A percentile compares a stretch with the other conserved stretches of the same genome.
Conservation (phyloP, 2,888 invertebrate genomes). For the Calephelis perditalis region DNA sequence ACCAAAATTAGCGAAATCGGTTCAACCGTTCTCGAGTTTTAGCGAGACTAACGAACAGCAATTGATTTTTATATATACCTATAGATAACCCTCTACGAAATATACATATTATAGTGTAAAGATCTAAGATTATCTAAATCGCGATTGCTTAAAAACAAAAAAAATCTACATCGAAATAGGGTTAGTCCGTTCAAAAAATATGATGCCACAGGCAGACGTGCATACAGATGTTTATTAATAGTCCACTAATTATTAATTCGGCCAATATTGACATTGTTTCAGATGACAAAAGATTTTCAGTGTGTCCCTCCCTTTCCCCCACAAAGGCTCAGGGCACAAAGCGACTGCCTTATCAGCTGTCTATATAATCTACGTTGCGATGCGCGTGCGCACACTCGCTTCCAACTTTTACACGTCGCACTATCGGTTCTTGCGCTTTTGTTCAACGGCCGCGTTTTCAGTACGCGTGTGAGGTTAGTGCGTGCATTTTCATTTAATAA, state of each 20-base stretch:
- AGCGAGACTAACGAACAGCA: no score
- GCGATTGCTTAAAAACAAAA: no score
- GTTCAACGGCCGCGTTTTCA: constrained; percentile 52
- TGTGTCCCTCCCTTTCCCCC: constrained; percentile 1
- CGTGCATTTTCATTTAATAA: constrained; percentile 32
- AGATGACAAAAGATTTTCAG: constrained; percentile 9
- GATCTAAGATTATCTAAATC: no score
- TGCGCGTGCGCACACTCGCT: constrained; percentile 73
- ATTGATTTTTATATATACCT: no score
- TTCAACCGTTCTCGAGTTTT: no score
- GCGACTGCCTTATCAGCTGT: constrained; percentile 51
- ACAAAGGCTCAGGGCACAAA: constrained; percentile 32
- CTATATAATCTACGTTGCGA: constrained; percentile 53
- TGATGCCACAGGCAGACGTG: no score
- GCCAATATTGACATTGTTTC: constrained; percentile 2
- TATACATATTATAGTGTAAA: no score
- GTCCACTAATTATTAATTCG: not conserved
- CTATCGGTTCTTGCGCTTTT: constrained; percentile 58
- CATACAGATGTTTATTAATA: not conserved
- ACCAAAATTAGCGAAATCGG: no score
- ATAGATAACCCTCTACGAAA: no score
- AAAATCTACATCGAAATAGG: no score
- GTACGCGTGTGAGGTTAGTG: constrained; percentile 67
- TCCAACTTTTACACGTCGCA: constrained; percentile 49
- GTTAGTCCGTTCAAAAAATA: no score